phyloP scores from a whole-genome alignment of 1,140 invertebrate species.

The Amphibalanus amphitrite region DNA sequence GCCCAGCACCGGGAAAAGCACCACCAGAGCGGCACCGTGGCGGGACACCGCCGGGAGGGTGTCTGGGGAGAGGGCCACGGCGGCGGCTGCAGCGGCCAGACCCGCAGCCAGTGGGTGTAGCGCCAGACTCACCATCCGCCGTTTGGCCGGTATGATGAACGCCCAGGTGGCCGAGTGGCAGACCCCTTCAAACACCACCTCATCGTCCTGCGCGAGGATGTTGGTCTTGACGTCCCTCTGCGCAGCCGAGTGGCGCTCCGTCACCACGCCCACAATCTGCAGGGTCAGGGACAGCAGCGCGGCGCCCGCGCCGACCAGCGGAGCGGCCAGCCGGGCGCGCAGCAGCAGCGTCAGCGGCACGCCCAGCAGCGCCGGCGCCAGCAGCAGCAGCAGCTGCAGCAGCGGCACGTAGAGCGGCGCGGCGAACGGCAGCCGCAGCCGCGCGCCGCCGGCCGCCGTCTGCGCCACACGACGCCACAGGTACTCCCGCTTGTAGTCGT shows the following conservation, averaged over 20 bases:
- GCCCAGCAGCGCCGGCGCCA: not conserved
- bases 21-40: constrained; percentile 21
- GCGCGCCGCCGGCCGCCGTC: not conserved
- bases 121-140: constrained; percentile 23
- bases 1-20: constrained; percentile 23
- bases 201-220: constrained; percentile 6
- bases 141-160: constrained; percentile 26
- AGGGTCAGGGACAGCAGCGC: not conserved
- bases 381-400: not conserved
- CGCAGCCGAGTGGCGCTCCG: too few species aligned
- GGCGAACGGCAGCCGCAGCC: not conserved
- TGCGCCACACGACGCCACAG: not conserved
- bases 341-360: not conserved
- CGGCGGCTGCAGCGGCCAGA: constrained; percentile 19
- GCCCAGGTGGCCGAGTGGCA: constrained; percentile 20
- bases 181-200: not conserved
- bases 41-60: constrained; percentile 21
- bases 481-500: not conserved
- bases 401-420: not conserved
- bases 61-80: constrained; percentile 22
- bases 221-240: not conserved
- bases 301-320: not conserved
- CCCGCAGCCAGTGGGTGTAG: constrained; percentile 25
- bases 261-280: not conserved
- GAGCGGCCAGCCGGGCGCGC: not conserved